phyloP scores from a whole-genome alignment of 2,888 invertebrate species.

The Anticlea derivata region DNA sequence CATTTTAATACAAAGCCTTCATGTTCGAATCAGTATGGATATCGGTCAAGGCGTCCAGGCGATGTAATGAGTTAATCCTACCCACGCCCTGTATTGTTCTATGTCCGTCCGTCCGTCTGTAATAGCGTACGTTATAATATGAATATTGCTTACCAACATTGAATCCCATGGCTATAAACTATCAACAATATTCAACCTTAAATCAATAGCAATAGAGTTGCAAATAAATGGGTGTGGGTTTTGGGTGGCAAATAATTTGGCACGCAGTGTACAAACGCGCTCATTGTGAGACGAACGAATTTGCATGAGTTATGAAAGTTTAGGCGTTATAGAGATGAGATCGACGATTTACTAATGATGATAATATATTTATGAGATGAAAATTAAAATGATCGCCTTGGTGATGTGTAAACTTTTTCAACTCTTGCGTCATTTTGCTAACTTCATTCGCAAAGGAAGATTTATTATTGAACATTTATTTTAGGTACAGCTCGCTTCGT shows the following conservation, averaged over 20 bases:
- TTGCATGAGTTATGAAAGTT: slow-evolving; percentile 80
- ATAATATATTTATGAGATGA: slow-evolving; percentile 27
- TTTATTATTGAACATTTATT: too few species aligned
- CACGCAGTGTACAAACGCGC: slow-evolving; percentile 59
- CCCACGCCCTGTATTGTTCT: slow-evolving; percentile 81
- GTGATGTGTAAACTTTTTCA: slow-evolving; percentile 18
- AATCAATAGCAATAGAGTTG: slow-evolving; percentile 21
- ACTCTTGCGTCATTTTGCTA: slow-evolving; percentile 18
- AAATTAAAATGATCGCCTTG: slow-evolving; percentile 20
- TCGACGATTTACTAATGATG: slow-evolving; percentile 56
- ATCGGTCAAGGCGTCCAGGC: slow-evolving; percentile 80
- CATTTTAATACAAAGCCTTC: slow-evolving; percentile 39
- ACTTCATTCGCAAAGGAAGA: slow-evolving; percentile 7
- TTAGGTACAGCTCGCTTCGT: too few species aligned
- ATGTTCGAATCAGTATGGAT: slow-evolving; percentile 59
- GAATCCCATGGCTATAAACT: neutral
- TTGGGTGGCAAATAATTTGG: slow-evolving; percentile 24
- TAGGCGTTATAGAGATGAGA: slow-evolving; percentile 65
- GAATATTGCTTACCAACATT: slow-evolving; percentile 55
- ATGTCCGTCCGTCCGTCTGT: slow-evolving; percentile 67
- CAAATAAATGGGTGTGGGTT: neutral
- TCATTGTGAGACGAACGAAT: slow-evolving; percentile 77
- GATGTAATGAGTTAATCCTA: slow-evolving; percentile 74
- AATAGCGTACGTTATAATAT: slow-evolving; percentile 68
- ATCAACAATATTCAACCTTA: slow-evolving; percentile 6